Base-by-base conservation (phyloP, 2,888 invertebrate genomes). In the Pemphredon lugubris region DNA sequence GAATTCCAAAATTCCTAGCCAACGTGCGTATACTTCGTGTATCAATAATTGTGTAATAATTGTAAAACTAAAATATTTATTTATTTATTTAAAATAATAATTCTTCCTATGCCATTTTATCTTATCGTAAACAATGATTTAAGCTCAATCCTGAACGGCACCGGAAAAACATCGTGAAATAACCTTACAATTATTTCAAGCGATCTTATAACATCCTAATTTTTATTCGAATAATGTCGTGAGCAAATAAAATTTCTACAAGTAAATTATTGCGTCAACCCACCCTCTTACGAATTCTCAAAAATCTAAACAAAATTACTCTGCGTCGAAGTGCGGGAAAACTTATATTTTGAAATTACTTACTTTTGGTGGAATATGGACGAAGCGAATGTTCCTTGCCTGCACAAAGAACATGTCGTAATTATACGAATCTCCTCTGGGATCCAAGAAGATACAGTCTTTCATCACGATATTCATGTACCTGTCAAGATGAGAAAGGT, bases 401-500 rank as follows among this genome's bases (percentile, higher is more conserved):
- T 92, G 92, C 18, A 95, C 85, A 87, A 93, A 94, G 75, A 94
- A 91, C 78, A 91, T 90, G 37, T 93, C 92, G 88, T 93, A 94
- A n/a, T 86, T 83, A 82, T 91, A 93, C 85, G 92, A 91, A 84
- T 91, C 91, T 58, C 93, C 93, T 89, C 91, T 91, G 1, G 92
- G 90, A 88, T 94, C 93, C 82, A 92, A 92, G 85, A 92, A 94
- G 16, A 93, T 88, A 61, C 92, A 93, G 86, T 94, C 91, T 75
- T 88, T 89, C 90, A 95, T 91, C 68, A 93, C 91, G 57, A 94
- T 88, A 81, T 95, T 95, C 94, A 95, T 94, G 80, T 83, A 93
- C 61, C 93, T 93, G 90, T 51, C 90, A 90, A 51, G 82, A 77
- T 73, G 74, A n/a, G n/a, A n/a, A n/a, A n/a, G n/a, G n/a, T n/a